These are phyloP conservation scores for Pantala flavescens DNA, from an alignment of 1,140 invertebrate species.

Conservation along the genomic window DNA sequence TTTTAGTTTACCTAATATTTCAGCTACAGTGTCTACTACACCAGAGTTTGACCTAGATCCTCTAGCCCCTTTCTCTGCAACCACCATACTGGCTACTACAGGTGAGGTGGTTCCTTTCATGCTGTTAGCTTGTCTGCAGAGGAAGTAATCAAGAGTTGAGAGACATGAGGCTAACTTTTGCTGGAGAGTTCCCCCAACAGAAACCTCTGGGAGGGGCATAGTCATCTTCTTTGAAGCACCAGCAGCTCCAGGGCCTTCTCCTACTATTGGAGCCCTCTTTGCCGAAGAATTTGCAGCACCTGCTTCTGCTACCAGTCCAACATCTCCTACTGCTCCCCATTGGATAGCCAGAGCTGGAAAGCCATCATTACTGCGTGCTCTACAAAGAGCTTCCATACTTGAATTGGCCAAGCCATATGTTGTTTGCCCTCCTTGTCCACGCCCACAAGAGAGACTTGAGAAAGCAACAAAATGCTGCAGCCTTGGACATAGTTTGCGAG, in stretches of 20 bases:
- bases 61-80: conserved; percentile 55
- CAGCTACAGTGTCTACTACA: conserved; percentile 16
- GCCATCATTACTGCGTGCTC: conserved; percentile 43
- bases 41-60: neutral
- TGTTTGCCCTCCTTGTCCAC: conserved; percentile 78
- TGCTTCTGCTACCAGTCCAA: conserved; percentile 58
- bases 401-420: conserved; percentile 76
- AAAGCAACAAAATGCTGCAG: conserved; percentile 61
- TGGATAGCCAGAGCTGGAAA: conserved; percentile 56
- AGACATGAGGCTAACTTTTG: conserved; percentile 75
- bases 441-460: conserved; percentile 77
- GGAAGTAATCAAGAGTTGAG: conserved; percentile 51
- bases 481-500: conserved; percentile 43
- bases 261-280: neutral
- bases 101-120: conserved; percentile 39
- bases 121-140: conserved; percentile 32
- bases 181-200: conserved; percentile 65
- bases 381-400: conserved; percentile 61
- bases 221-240: neutral
- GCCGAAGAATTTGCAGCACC: neutral
- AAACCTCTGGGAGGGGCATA: conserved; percentile 27
- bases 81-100: conserved; percentile 67
- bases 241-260: neutral
- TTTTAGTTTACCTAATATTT: conserved; percentile 20
- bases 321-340: conserved; percentile 60